These are phyloP conservation scores for Nebria brevicollis DNA, from an alignment of 2,888 invertebrate species.

Conservation along the genomic window DNA sequence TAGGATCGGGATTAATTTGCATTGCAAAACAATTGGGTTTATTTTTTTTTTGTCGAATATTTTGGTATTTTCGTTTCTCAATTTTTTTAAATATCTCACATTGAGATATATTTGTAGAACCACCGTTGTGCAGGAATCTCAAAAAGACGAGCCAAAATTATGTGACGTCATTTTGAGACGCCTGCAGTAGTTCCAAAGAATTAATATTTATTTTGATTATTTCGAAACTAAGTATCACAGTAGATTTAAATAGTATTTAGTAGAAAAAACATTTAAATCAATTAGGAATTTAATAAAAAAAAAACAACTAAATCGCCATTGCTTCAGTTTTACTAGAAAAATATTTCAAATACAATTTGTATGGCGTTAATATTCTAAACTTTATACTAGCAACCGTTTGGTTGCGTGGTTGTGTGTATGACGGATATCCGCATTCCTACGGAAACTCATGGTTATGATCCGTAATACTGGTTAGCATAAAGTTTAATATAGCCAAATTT, in stretches of 20 bases:
- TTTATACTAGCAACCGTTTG: not conserved
- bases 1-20: too few species aligned
- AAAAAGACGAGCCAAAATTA: not conserved
- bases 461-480: not conserved
- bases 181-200: not conserved
- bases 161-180: not conserved
- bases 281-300: not conserved
- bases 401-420: not conserved
- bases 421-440: not conserved
- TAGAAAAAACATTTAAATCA: not conserved
- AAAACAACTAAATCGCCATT: not conserved
- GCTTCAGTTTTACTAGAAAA: too few species aligned
- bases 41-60: not conserved
- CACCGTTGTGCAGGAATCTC: conserved; percentile 12
- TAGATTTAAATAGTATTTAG: not conserved
- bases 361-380: not conserved
- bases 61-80: not conserved
- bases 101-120: conserved; percentile 30
- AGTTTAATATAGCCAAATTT: not conserved
- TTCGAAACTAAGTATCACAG: not conserved
- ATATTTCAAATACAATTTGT: not conserved
- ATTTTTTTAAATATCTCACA: conserved; percentile 29
- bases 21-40: too few species aligned
- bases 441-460: not conserved
- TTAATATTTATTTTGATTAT: not conserved